Conservation (phyloP, 2,888 invertebrate species). For the Yponomeuta cagnagella region DNA sequence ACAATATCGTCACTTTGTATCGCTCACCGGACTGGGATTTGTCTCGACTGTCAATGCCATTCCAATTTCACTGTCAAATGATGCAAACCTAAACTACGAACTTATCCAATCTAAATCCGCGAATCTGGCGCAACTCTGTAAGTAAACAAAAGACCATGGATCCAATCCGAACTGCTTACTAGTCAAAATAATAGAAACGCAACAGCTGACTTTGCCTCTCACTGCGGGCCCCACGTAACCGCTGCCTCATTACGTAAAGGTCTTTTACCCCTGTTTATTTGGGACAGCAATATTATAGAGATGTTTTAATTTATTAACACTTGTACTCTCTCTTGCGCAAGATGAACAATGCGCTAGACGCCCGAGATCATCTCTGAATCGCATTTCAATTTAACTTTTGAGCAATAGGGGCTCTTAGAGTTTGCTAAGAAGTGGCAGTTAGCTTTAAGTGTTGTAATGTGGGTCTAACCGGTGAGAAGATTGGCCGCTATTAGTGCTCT, state of each 20-base stretch:
- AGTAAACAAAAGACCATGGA: constrained; percentile 28
- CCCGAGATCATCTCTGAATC: constrained; percentile 38
- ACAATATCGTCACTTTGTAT: no score
- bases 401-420: constrained; percentile 42
- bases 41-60: no score
- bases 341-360: constrained; percentile 34
- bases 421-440: constrained; percentile 30
- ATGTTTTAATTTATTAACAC: constrained; percentile 68
- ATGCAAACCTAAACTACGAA: no score
- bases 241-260: constrained; percentile 59
- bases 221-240: constrained; percentile 52
- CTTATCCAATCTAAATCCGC: neutral
- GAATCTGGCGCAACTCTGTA: constrained; percentile 8
- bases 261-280: constrained; percentile 73
- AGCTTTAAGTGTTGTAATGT: constrained; percentile 24
- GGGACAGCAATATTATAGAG: constrained; percentile 60
- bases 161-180: constrained; percentile 38
- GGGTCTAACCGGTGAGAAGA: neutral
- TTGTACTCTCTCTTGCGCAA: constrained; percentile 47
- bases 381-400: constrained; percentile 45
- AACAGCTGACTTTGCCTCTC: constrained; percentile 72
- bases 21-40: no score
- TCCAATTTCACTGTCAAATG: no score
- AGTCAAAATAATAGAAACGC: constrained; percentile 50
- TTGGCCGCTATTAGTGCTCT: neutral